Evolutionary conservation across 35 echinoderm and acorn worm species (phyloP).

Genomic region (Heliocidaris tuberculata): DNA sequence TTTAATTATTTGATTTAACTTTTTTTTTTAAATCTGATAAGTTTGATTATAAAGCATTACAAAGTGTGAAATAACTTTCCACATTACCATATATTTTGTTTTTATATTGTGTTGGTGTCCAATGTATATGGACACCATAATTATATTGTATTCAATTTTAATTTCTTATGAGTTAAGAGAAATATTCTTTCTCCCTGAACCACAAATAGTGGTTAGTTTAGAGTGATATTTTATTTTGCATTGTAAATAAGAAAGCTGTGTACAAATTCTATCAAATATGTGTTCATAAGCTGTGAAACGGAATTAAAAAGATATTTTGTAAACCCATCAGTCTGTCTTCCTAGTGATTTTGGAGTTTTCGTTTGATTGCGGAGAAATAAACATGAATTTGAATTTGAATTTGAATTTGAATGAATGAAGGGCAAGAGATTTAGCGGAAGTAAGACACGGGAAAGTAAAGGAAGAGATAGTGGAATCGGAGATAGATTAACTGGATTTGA

Average conservation of each 20-base stretch:
- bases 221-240: background rate
- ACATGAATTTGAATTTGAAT: no score
- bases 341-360: background rate
- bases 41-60: background rate
- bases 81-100: background rate
- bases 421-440: background rate
- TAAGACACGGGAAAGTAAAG: background rate
- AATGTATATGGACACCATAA: no score
- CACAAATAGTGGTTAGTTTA: background rate
- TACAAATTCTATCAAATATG: background rate
- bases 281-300: background rate
- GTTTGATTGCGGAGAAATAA: background rate
- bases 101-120: background rate
- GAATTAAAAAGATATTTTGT: constrained; percentile 2
- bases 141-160: background rate
- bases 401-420: background rate
- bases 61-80: background rate
- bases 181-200: background rate
- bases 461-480: background rate
- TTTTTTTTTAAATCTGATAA: background rate
- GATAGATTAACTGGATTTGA: background rate
- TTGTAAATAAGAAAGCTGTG: background rate
- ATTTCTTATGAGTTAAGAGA: background rate
- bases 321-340: background rate
- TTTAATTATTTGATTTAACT: no score